Conservation (phyloP, 2,113 vertebrate genomes). For the Emydura subglobosa region DNA sequence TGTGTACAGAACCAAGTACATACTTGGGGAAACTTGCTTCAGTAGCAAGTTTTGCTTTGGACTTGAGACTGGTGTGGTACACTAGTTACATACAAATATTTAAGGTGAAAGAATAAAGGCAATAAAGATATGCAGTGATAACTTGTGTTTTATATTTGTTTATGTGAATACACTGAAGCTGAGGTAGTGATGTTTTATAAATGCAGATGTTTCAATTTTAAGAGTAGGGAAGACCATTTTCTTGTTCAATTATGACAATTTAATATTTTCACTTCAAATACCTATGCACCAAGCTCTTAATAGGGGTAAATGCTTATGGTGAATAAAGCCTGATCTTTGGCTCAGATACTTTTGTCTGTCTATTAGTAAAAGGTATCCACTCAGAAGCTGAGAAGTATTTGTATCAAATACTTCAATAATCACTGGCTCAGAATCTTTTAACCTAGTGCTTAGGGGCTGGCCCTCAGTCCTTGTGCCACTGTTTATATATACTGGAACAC, state of each 20-base stretch:
- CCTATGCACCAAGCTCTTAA: not conserved
- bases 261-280: not conserved
- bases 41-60: not conserved
- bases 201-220: not conserved
- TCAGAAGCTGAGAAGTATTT: not conserved
- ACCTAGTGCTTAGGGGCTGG: too few relatives aligned
- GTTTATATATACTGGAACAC: too few relatives aligned
- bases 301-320: not conserved
- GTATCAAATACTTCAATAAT: too few relatives aligned
- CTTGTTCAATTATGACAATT: not conserved
- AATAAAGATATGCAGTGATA: not conserved
- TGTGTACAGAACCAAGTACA: conserved; percentile 3
- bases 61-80: not conserved
- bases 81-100: too few relatives aligned
- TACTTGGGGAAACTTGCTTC: not conserved
- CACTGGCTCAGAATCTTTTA: too few relatives aligned
- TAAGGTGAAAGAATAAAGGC: not conserved
- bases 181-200: not conserved
- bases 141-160: not conserved
- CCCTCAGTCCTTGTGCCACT: too few relatives aligned
- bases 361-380: not conserved
- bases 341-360: not conserved
- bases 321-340: not conserved
- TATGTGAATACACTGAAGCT: not conserved
- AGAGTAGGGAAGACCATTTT: not conserved